These are phyloP conservation scores for Syrista parreyssii DNA, from an alignment of 2,888 invertebrate genomes.

Conservation along the genomic window DNA sequence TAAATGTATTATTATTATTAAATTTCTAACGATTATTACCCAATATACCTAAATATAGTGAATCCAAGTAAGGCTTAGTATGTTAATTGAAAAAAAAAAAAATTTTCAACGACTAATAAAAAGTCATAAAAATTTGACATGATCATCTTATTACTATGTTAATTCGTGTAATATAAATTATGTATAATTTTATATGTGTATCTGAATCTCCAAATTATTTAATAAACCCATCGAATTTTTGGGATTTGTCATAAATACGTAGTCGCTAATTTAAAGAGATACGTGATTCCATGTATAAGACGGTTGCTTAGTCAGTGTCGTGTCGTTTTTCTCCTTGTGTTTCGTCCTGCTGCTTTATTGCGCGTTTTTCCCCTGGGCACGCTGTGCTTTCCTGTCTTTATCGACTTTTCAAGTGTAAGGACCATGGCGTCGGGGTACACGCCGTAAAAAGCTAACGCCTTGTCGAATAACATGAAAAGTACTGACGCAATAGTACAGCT, in stretches of 20 bases:
- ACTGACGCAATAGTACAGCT: background rate
- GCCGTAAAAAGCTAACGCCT: background rate
- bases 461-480: background rate
- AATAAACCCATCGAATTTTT: background rate
- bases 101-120: background rate
- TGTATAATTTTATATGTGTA: background rate
- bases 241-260: background rate
- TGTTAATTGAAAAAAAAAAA: background rate
- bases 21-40: too few relatives aligned
- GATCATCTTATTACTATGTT: background rate
- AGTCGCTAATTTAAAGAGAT: background rate
- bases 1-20: too few relatives aligned
- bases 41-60: background rate
- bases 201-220: background rate
- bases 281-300: background rate
- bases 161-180: too few relatives aligned
- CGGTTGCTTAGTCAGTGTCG: background rate
- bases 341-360: conserved; percentile 2
- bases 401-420: background rate
- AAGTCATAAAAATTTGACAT: background rate
- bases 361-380: background rate
- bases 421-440: background rate
- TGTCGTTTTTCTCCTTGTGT: background rate
- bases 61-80: background rate
- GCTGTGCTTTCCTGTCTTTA: background rate